These are phyloP conservation scores for Euzophera pinguis DNA, from an alignment of 2,888 invertebrate genomes.

Conservation along the genomic window DNA sequence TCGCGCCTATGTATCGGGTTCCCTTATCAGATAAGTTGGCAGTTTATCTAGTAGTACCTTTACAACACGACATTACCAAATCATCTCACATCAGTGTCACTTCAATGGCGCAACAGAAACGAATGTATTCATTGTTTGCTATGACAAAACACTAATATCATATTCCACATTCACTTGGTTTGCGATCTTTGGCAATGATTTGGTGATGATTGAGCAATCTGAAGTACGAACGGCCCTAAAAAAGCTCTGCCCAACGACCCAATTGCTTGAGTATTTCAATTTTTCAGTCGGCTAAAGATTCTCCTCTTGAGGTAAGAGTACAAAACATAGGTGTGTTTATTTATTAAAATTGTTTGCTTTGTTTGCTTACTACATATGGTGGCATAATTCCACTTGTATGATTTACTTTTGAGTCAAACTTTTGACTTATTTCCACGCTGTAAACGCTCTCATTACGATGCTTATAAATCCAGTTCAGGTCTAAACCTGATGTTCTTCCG, in stretches of 20 bases:
- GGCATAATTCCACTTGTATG: no score
- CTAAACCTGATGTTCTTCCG: neutral
- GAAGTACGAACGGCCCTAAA: neutral
- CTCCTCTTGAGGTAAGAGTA: no score
- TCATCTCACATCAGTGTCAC: constrained; percentile 30
- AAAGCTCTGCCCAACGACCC: no score
- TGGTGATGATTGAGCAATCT: constrained; percentile 2
- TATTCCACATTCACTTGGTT: constrained; percentile 28
- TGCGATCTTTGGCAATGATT: constrained; percentile 17
- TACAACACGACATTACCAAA: constrained; percentile 11
- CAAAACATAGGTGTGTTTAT: no score
- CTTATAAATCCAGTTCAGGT: neutral
- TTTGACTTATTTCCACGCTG: no score
- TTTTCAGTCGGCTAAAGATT: no score
- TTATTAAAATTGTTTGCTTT: no score
- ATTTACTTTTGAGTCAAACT: no score
- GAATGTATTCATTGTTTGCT: constrained; percentile 58
- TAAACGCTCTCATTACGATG: neutral
- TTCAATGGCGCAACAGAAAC: constrained; percentile 57
- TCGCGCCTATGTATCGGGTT: neutral
- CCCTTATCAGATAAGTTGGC: constrained; percentile 5
- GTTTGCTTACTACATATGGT: no score
- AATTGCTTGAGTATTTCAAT: no score
- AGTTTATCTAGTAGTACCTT: constrained; percentile 10
- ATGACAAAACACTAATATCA: constrained; percentile 34